Evolutionary conservation across 2,888 invertebrate species (phyloP), one percentile per base, ranked within the genome.

Genomic region (Amphipoea oculea): DNA sequence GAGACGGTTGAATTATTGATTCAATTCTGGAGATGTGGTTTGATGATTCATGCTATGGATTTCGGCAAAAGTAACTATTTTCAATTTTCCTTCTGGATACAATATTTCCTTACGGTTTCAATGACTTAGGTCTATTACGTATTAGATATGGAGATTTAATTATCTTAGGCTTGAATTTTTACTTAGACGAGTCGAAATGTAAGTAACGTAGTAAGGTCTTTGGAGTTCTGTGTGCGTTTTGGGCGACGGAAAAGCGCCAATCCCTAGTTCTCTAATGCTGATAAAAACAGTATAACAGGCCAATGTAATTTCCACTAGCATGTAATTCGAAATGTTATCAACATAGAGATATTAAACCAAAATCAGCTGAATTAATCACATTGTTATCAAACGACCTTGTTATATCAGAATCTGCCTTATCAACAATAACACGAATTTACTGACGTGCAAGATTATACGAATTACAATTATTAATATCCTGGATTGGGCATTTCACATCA

Each of bases 331-430:
- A 62, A 74, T 69, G 20, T 60, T 70, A 81, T 81, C 76, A n/a
- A 68, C 60, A 67, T 40, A 23, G 29, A 68, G 36, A 80, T 74
- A 3, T 36, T 36, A 36, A 36, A 36, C 36, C 60, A 36, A 62
- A 66, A 65, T 66, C 60, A 63, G 73, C 73, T 23, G 48, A 75
- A 81, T 60, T 77, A 84, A 84, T 79, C 74, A 74, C n/a, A 51
- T 85, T 68, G n/a, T 73, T 87, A 84, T 87, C 84, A 4, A 62
- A 85, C 87, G 77, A 75, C 84, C 87, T 87, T 87, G 81, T 66
- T 71, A 4, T 68, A 81, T 84, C 78, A 76, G 48, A 70, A 83
- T 79, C 73, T 76, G 36, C 40, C 54, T 81, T 86, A 87, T 87
- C 83, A 71, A 51, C 78, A 81, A 69, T 54, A 70, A 81, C 54